phyloP scores from a whole-genome alignment of 2,888 invertebrate species.

The Theretra japonica region DNA sequence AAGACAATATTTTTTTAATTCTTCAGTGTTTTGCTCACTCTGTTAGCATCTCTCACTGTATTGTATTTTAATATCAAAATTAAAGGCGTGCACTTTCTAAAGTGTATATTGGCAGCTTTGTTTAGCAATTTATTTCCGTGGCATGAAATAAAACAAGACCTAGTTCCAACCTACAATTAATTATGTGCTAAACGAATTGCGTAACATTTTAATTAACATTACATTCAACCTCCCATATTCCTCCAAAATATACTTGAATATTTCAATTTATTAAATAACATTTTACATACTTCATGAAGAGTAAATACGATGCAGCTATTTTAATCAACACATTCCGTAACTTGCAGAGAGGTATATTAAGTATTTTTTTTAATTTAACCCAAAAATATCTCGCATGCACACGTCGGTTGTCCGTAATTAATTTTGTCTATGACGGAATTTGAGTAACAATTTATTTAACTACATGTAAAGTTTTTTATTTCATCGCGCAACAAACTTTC shows the following conservation, averaged over 20 bases:
- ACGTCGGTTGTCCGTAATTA: slow-evolving; percentile 1
- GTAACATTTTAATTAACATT: neutral
- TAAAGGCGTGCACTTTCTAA: no score
- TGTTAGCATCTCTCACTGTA: no score
- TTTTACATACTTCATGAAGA: neutral
- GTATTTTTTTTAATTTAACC: neutral
- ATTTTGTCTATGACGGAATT: slow-evolving; percentile 12
- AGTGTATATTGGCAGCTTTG: no score
- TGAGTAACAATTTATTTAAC: slow-evolving; percentile 16
- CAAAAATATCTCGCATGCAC: neutral
- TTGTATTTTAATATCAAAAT: no score
- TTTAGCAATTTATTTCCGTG: no score
- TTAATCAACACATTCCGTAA: slow-evolving; percentile 18
- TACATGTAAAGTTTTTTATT: slow-evolving; percentile 24
- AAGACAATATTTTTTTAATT: no score
- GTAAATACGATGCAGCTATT: slow-evolving; percentile 6
- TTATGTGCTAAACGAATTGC: neutral
- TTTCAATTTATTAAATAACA: neutral
- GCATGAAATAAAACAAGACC: no score
- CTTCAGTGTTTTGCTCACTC: no score
- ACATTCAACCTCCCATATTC: neutral
- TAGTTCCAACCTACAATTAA: no score
- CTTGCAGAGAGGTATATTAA: neutral
- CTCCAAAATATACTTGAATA: neutral
- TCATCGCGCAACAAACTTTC: slow-evolving; percentile 46